phyloP scores from a whole-genome alignment of 2,888 invertebrate genomes.

The Spilosoma lubricipeda region DNA sequence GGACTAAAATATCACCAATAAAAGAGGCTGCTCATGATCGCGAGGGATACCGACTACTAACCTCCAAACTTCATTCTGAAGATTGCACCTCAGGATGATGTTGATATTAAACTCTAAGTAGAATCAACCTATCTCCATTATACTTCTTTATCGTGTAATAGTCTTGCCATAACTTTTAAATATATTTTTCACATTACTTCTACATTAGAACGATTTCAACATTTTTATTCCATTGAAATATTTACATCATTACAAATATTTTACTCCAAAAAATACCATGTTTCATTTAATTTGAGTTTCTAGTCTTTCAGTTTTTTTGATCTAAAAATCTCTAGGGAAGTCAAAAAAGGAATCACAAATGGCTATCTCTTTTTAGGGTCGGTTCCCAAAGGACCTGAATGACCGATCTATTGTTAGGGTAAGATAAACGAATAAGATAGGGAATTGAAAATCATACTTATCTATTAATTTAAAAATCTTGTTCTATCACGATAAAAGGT shows the following conservation, averaged over 20 bases:
- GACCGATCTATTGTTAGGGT: conserved; percentile 8
- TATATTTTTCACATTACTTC: too few species aligned
- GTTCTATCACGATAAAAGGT: neutral
- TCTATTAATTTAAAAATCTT: neutral
- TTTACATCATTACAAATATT: neutral
- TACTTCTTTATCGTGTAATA: neutral
- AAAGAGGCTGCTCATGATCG: too few species aligned
- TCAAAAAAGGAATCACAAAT: conserved; percentile 12
- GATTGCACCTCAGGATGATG: too few species aligned
- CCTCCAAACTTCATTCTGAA: too few species aligned
- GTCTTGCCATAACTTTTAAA: neutral
- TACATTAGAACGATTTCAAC: neutral
- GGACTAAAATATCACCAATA: too few species aligned
- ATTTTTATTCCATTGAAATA: neutral
- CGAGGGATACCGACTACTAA: too few species aligned
- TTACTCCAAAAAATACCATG: neutral
- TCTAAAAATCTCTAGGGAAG: neutral
- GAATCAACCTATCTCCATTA: neutral
- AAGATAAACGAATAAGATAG: conserved; percentile 7
- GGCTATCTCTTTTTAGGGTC: conserved; percentile 3
- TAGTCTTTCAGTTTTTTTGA: neutral
- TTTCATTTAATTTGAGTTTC: neutral
- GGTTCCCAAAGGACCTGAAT: conserved; percentile 10
- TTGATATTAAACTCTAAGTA: too few species aligned
- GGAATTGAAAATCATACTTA: conserved; percentile 11